Percentiles rank a stretch among this genome's conserved stretches.
Evolutionary conservation across 2,113 vertebrate species (phyloP).

Genomic region (Corydoras sp.): DNA sequence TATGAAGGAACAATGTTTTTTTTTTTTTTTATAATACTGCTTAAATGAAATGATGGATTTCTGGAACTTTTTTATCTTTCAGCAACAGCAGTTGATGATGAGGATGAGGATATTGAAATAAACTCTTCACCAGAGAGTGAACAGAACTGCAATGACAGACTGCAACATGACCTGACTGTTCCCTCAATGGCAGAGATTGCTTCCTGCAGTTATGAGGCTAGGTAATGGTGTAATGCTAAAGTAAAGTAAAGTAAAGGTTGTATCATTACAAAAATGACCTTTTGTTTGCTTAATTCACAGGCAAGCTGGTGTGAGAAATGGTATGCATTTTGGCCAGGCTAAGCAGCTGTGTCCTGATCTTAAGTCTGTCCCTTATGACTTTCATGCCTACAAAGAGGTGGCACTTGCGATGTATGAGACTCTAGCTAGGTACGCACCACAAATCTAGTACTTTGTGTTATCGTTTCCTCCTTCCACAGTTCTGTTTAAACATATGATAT

Average conservation of each 20-base stretch:
- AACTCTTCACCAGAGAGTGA: conserved; percentile 65
- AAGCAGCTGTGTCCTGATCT: conserved; percentile 87
- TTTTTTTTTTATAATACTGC: no score
- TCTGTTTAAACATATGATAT: neutral
- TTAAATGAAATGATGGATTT: no score
- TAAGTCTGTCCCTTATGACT: conserved; percentile 88
- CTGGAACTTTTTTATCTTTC: no score
- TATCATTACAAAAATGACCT: no score
- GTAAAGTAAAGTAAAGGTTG: no score
- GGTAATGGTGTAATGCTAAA: conserved; percentile 58
- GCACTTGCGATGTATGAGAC: conserved; percentile 85
- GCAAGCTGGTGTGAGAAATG: conserved; percentile 87
- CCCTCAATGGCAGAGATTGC: conserved; percentile 97
- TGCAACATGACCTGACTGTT: conserved; percentile 60
- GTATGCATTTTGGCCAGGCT: conserved; percentile 95
- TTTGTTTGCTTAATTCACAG: conserved; percentile 54
- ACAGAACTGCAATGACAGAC: conserved; percentile 62
- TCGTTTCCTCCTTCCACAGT: neutral
- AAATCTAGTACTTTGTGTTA: neutral
- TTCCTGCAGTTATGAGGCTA: conserved; percentile 96
- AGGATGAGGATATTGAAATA: conserved; percentile 60
- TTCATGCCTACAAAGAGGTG: conserved; percentile 90
- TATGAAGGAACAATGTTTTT: no score
- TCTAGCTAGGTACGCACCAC: conserved; percentile 75
- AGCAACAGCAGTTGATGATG: conserved; percentile 45